Base-by-base conservation (phyloP, 2,797 vertebrate species). In the Falco peregrinus region DNA sequence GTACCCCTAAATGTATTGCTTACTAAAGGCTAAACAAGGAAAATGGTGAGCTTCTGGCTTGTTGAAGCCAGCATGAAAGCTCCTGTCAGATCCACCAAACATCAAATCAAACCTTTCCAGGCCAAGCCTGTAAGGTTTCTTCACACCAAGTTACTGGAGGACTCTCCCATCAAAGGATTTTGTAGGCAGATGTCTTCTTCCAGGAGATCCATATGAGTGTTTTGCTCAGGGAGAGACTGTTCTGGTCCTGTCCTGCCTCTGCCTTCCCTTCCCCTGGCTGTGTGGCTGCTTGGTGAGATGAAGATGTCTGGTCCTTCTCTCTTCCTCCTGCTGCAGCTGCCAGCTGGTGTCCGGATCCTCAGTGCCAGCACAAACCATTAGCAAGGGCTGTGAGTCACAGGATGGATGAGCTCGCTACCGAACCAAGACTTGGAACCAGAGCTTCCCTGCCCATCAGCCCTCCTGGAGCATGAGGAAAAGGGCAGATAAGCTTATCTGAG, bases 181-280 rank as follows among this genome's bases (percentile, higher is more conserved):
- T 33, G 25, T 16, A 59, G 71, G 70, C 73, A 94, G 54, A 37
- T 79, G 31, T 48, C 51, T 68, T 48, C 59, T 79, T 53, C 54
- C 53, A 77, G 83, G 88, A 86, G 65, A 78, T 43, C 37, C 0
- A 1, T 33, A 33, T 5, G 17, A 86, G 60, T 29, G 41, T 68
- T 87, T 84, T 87, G 64, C 69, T 91, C 7, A 31, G 65, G 73
- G 48, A 60, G 65, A 88, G 50, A 37, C 43, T 1, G 8, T 59
- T 50, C 86, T 75, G 68, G 13, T 79, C 43, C 54, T 83, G 73
- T 41, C 81, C 74, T 92, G 45, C 37, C 60, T 77, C 79, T 92
- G 13, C 65, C 41, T 53, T 87, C 70, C 56, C 17, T 85, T 87
- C 70, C 41, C 35, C 33, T 92, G 47, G 16, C 78, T 71, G 11